These are phyloP conservation scores for Drosophila suzukii DNA, from an alignment of 1,140 invertebrate genomes.

Conservation along the genomic window DNA sequence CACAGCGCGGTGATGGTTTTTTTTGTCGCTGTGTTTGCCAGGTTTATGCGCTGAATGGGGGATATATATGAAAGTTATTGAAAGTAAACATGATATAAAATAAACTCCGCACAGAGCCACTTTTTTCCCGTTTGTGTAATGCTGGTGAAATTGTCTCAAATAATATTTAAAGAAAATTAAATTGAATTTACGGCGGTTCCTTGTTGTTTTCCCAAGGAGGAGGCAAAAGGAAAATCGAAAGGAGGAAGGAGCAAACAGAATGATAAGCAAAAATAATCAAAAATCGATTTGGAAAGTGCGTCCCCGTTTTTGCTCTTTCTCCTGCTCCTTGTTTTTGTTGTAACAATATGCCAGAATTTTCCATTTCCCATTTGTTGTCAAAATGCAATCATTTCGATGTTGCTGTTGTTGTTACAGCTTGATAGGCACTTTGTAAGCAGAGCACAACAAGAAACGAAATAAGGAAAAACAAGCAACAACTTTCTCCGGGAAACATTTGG, in stretches of 20 bases:
- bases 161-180: conserved; percentile 83
- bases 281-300: conserved; percentile 79
- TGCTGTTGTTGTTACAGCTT: conserved; percentile 48
- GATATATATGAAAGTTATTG: conserved; percentile 64
- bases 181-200: conserved; percentile 74
- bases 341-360: conserved; percentile 69
- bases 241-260: conserved; percentile 40
- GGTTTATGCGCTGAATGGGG: conserved; percentile 54
- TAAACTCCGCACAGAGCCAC: conserved; percentile 42
- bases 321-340: conserved; percentile 34
- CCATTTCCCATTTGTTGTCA: conserved; percentile 60
- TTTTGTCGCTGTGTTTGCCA: conserved; percentile 36
- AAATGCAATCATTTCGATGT: conserved; percentile 74
- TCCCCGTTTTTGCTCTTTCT: conserved; percentile 30
- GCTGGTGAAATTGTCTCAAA: conserved; percentile 77
- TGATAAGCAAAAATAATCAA: conserved; percentile 81
- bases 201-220: conserved; percentile 19
- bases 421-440: conserved; percentile 73
- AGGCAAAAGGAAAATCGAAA: background rate
- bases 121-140: conserved; percentile 47
- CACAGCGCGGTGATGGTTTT: conserved; percentile 2
- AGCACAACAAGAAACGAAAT: conserved; percentile 29
- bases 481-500: conserved; percentile 52
- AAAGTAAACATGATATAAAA: conserved; percentile 80
- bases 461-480: conserved; percentile 35